Evolutionary conservation across 2,113 vertebrate genomes (phyloP).

Genomic region (Riparia riparia): DNA sequence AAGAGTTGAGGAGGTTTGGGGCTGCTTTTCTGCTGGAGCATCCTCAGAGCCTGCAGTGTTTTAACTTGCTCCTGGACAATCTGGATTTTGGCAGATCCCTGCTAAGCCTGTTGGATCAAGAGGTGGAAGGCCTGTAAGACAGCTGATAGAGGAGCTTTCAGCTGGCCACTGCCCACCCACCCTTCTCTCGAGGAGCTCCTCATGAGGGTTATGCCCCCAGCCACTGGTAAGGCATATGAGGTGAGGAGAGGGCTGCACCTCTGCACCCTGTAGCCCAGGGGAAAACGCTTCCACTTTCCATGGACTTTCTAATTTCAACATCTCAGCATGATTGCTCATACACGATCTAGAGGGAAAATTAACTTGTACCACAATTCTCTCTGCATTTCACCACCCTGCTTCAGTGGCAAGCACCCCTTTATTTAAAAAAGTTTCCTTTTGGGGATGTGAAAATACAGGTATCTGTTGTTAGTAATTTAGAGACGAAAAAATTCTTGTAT

Average conservation of each 20-base stretch:
- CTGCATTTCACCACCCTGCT: not conserved
- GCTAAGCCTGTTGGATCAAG: not conserved
- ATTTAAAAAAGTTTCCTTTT: not conserved
- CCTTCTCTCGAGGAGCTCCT: not conserved
- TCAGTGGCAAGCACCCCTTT: not conserved
- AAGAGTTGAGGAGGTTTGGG: not conserved
- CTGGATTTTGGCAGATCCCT: not conserved
- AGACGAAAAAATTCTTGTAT: not conserved
- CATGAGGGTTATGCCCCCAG: rapidly evolving
- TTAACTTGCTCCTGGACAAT: not conserved
- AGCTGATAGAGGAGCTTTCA: not conserved
- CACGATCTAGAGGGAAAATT: not conserved
- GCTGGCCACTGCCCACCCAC: not conserved
- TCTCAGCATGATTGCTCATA: not conserved
- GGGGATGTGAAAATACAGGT: not conserved
- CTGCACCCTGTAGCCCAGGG: not conserved
- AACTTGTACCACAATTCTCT: not conserved
- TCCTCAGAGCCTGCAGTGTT: not conserved
- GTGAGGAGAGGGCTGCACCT: not conserved
- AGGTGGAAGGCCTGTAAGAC: not conserved
- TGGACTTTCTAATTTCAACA: not conserved
- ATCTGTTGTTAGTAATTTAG: not conserved
- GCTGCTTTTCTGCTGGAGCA: not conserved
- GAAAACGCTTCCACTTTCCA: not conserved
- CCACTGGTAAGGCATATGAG: rapidly evolving